Evolutionary conservation across 2,113 vertebrate species (phyloP), one percentile per base, ranked within the genome.

Genomic region (Neotoma lepida): DNA sequence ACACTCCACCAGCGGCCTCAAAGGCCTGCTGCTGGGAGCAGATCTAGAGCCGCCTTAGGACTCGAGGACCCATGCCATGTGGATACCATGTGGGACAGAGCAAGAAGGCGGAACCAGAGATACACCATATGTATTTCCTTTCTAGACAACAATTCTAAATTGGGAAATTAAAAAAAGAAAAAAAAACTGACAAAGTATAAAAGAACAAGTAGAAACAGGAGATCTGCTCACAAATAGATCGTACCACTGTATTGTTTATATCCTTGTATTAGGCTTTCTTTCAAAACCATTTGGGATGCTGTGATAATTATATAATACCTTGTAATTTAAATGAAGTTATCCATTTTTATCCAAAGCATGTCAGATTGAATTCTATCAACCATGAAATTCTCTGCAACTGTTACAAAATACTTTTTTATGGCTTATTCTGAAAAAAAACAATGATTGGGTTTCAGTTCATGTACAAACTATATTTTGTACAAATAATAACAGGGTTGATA

Each of bases 401-500:
- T 64, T 68, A 90, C 44, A 85, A 68, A 95, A 96, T 20, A 49
- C 7, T 81, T 73, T 93, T 86, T 94, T 70, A 39, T 61, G 30
- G 71, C 54, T 94, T 89, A 73, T 74, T 80, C 74, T 94, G 35
- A 63, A 89, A 95, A 89, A 95, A 91, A 9, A 89, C 26, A 74
- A 56, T 88, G 20, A 86, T 73, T 86, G 49, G 5, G 71, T 88
- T 95, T 88, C 18, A 41, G 33, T 93, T 93, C 68, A 73, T 64
- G 51, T 87, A 54, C 78, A 90, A 95, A 89, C 63, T 78, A 24
- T 92, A 92, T 70, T 94, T 94, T 92, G 10, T 91, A 76, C 82
- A 97, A 95, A 89, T 68, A 95, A 88, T 88, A 94, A 76, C 64
- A 92, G 77, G 49, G 39, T 93, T 68, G 86, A 14, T 88, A 93